phyloP scores from a whole-genome alignment of 2,888 invertebrate genomes.

The Acleris sparsana region DNA sequence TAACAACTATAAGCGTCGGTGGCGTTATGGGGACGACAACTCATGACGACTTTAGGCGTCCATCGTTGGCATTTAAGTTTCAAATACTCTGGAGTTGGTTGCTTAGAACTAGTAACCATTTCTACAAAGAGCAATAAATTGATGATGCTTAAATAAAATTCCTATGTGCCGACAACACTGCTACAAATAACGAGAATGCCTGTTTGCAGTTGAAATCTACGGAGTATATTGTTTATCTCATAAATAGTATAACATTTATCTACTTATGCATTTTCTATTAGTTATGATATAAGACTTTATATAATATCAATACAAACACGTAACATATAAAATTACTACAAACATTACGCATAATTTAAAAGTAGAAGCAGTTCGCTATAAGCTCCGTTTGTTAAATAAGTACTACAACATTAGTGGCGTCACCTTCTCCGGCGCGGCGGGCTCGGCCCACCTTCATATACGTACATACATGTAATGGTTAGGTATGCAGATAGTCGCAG shows the following conservation, averaged over 20 bases:
- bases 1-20: too few relatives aligned
- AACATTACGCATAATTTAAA: slow-evolving; percentile 43
- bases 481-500: slow-evolving; percentile 9
- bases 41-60: too few relatives aligned
- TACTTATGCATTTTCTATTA: slow-evolving; percentile 33
- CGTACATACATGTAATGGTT: too few relatives aligned
- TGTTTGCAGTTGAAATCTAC: slow-evolving; percentile 21
- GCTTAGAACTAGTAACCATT: slow-evolving; percentile 6
- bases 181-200: slow-evolving; percentile 16
- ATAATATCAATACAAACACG: slow-evolving; percentile 41
- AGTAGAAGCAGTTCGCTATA: slow-evolving; percentile 47
- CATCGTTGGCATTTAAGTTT: too few relatives aligned
- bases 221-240: slow-evolving; percentile 13
- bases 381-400: slow-evolving; percentile 54
- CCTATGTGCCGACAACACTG: slow-evolving; percentile 2
- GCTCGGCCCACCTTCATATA: slow-evolving; percentile 38
- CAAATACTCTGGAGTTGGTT: slow-evolving; percentile 1
- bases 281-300: slow-evolving; percentile 38
- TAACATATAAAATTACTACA: slow-evolving; percentile 57
- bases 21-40: too few relatives aligned
- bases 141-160: background rate
- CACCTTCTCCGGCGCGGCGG: slow-evolving; percentile 37
- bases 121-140: slow-evolving; percentile 8
- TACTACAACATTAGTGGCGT: slow-evolving; percentile 51
- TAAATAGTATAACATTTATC: slow-evolving; percentile 33